phyloP scores from a whole-genome alignment of 2,113 vertebrate genomes.

The Neofelis nebulosa region DNA sequence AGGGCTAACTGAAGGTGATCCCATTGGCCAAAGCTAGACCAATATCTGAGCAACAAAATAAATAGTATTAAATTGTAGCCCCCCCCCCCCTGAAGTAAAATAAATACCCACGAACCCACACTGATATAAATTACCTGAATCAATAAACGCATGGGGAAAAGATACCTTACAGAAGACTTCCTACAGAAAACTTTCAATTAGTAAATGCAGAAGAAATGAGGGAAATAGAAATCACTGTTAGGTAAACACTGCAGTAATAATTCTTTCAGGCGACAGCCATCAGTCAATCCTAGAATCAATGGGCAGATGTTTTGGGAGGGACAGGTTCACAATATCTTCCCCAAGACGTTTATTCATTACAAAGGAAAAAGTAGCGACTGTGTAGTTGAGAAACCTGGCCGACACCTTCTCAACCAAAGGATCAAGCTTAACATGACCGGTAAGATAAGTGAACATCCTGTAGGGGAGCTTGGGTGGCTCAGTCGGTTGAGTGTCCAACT shows the following conservation, averaged over 20 bases:
- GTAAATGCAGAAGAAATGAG: not conserved
- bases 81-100: not conserved
- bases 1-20: not conserved
- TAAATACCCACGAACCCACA: not conserved
- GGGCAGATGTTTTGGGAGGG: not conserved
- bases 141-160: not conserved
- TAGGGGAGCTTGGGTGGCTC: too few relatives aligned
- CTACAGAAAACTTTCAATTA: not conserved
- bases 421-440: not conserved
- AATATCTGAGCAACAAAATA: not conserved
- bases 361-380: not conserved
- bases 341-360: not conserved
- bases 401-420: not conserved
- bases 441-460: rapidly evolving
- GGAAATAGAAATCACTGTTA: not conserved
- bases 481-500: too few relatives aligned
- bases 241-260: not conserved
- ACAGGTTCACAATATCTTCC: not conserved
- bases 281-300: not conserved
- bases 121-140: not conserved
- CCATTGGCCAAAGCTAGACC: not conserved
- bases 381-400: not conserved
- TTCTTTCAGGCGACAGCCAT: not conserved
- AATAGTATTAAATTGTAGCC: not conserved
- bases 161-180: not conserved